Evolutionary conservation across 92 coral and sea anemone species (phyloP), one percentile per base, ranked within the genome.

Genomic region (Epizoanthus illoricatus): DNA sequence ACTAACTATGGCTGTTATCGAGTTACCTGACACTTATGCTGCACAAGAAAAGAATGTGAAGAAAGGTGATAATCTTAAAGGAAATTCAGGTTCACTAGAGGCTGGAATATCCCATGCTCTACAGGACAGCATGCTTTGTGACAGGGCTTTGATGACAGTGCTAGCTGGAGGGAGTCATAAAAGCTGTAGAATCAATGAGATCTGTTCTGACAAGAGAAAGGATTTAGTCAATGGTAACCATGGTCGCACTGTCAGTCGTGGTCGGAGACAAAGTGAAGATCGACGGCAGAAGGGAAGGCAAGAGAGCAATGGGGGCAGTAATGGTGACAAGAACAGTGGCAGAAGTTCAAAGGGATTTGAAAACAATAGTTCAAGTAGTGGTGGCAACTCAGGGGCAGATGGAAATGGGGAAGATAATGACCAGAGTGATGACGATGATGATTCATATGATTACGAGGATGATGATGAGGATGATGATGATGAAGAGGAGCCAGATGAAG

Each of bases 331-430:
- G 67, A 89, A 86, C 40, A 89, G 90, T 42, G 81, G 88, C 4
- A 81, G 89, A 41, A 80, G 92, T 45, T 90, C 92, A 43, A 89
- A 89, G 69, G 62, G 92, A n/a, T 87, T 81, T 42, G 85, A 81
- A 72, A 97, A 92, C 74, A 90, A 93, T 79, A 97, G 98, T 71
- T 97, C 99, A 7, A 94, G 99, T 72, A 97, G 92, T 85, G 93
- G 93, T 19, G 99, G 99, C 5, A 97, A 92, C 83, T 94, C 98
- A 4, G 99, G 98, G 23, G 99, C 97, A 47, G 95, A 92, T 71
- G 99, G 99, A 16, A 97, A 97, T 87, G 99, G 99, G 12, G 99
- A 93, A 41, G 97, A 93, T 58, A 91, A 93, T 70, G 97, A 92
- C 19, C 87, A 87, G 28, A 92, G 91, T 75, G 94, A 97, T 83